Base-by-base conservation (phyloP, 2,888 invertebrate species). In the Autographa gamma region DNA sequence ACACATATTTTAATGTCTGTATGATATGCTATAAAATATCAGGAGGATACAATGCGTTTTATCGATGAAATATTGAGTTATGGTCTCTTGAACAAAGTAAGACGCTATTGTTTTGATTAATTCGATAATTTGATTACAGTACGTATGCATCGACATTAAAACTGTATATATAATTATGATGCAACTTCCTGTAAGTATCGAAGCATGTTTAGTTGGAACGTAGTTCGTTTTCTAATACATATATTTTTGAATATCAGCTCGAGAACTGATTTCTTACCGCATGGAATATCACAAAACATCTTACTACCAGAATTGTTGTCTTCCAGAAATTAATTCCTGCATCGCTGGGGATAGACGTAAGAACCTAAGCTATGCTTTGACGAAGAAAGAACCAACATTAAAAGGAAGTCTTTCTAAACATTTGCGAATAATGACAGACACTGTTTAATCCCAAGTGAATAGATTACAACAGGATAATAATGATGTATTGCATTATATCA, bases 21-120 rank as follows among this genome's bases (percentile, higher is more conserved):
- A 32, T 11, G 38, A 13, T 7, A 32, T 32, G 48, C 25, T 16
- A 18, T 18, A 41, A 48, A 62, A 25, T n/a, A n/a, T 5, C n/a
- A 76, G 34, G 31, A 56, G 31, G 31, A 63, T 58, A 9, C 52
- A 60, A n/a, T 11, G 32, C 2, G 19, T 32, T 59, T 19, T 11
- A 61, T 25, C 31, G 52, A 63, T 31, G 60, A 60, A 38, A 31
- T 63, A 48, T 41, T 54, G 43, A 25, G 16, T 43, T 6, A 59
- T 25, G 25, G 7, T n/a, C 25, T 9, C 41, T 7, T 34, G 16
- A 43, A 34, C 19, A 61, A 61, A 58, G 16, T 34, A 38, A 13
- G 43, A 43, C 56, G 61, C n/a, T 31, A 54, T 59, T 62, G 54
- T 67, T 62, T 38, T 66, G 16, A 43, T 76, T n/a, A 34, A 14